Evolutionary conservation across 2,797 vertebrate species (phyloP).

Genomic region (Numenius phaeopus): DNA sequence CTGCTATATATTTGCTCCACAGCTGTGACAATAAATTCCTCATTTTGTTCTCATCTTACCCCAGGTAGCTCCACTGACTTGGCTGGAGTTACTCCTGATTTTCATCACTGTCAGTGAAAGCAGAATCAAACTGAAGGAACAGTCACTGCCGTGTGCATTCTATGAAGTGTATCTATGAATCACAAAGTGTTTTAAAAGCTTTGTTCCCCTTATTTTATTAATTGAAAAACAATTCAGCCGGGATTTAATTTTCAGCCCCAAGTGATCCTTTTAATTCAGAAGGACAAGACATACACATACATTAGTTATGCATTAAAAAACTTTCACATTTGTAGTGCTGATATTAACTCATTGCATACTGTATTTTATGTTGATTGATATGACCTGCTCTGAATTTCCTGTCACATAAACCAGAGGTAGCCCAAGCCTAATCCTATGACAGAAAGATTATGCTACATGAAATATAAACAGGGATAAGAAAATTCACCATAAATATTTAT

Average conservation of each 20-base stretch:
- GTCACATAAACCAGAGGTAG: neutral
- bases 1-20: constrained; percentile 1
- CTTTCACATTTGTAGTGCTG: neutral
- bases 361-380: neutral
- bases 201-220: neutral
- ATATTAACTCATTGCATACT: neutral
- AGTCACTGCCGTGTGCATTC: neutral
- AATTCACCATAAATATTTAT: constrained; percentile 58
- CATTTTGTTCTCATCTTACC: constrained; percentile 38
- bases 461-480: constrained; percentile 4
- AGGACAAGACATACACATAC: neutral
- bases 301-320: neutral
- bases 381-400: neutral
- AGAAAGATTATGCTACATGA: neutral
- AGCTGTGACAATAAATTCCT: constrained; percentile 41
- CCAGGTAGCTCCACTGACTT: neutral
- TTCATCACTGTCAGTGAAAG: neutral
- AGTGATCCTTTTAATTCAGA: constrained; percentile 9
- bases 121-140: neutral
- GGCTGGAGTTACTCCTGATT: neutral
- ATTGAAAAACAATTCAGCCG: neutral
- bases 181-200: constrained; percentile 7
- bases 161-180: neutral
- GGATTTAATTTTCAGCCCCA: constrained; percentile 15
- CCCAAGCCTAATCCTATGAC: neutral